These are phyloP conservation scores for Rissa tridactyla DNA, from an alignment of 2,113 vertebrate species.

Conservation along the genomic window DNA sequence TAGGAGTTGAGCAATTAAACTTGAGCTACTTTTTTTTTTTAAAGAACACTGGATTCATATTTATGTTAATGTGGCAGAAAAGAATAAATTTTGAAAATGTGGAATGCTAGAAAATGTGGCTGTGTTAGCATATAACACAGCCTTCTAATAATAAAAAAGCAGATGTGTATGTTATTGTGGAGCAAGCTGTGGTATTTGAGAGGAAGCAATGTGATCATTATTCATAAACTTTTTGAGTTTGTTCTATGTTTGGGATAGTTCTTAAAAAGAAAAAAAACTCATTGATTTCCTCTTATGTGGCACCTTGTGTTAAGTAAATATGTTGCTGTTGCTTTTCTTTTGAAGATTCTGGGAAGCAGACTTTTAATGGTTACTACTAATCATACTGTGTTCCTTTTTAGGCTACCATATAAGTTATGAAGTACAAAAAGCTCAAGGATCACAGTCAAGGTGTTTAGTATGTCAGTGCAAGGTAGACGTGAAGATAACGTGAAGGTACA, in stretches of 20 bases:
- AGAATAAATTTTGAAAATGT: neutral
- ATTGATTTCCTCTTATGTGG: accelerated
- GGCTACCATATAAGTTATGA: neutral
- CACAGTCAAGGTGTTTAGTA: neutral
- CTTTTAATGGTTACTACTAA: neutral
- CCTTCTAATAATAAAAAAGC: neutral
- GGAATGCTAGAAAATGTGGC: neutral
- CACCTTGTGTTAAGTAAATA: neutral
- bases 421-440: neutral
- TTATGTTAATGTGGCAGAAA: neutral
- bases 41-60: neutral
- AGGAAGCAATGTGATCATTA: neutral
- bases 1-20: neutral
- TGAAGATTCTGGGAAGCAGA: neutral
- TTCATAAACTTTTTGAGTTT: neutral
- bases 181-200: neutral
- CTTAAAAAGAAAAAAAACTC: neutral
- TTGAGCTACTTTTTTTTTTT: neutral
- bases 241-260: neutral
- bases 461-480: neutral
- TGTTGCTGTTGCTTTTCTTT: neutral
- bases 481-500: neutral
- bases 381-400: neutral
- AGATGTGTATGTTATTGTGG: neutral
- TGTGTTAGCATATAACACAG: neutral